Conservation (phyloP, 1,140 invertebrate genomes). For the Drosophila virilis region DNA sequence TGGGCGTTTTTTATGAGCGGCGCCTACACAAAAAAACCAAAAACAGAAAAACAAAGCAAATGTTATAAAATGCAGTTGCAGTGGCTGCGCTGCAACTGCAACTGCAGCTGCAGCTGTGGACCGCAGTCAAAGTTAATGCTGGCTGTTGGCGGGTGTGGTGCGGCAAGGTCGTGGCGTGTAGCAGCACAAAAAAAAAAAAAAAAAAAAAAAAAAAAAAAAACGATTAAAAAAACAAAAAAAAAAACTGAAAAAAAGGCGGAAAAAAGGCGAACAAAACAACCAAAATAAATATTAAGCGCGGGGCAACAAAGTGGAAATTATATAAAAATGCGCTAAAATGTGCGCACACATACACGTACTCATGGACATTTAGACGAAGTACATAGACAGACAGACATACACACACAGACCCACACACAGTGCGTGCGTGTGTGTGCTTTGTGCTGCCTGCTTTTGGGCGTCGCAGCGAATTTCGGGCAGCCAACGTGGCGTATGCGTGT, state of each 20-base stretch:
- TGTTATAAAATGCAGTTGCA: conserved; percentile 52
- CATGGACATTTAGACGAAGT: background rate
- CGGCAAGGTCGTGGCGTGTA: conserved; percentile 73
- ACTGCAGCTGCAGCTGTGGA: background rate
- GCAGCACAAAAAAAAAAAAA: conserved; percentile 31
- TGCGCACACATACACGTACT: conserved; percentile 56
- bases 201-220: background rate
- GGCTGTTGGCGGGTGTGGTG: conserved; percentile 54
- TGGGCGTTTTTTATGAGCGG: conserved; percentile 69
- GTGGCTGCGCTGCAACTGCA: conserved; percentile 5
- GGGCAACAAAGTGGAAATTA: conserved; percentile 78
- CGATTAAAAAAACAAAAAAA: too few relatives aligned
- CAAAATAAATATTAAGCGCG: conserved; percentile 70
- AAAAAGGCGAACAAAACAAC: conserved; percentile 75
- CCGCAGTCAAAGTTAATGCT: conserved; percentile 57
- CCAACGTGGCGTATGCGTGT: conserved; percentile 37
- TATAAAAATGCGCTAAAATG: conserved; percentile 83
- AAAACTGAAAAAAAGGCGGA: background rate
- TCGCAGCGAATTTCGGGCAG: conserved; percentile 51
- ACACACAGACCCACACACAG: background rate
- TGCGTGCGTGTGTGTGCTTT: conserved; percentile 35
- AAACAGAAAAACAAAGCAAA: conserved; percentile 28
- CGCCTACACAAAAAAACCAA: conserved; percentile 15
- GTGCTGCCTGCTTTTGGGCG: conserved; percentile 69
- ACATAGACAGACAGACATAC: background rate